Evolutionary conservation across 2,888 invertebrate genomes (phyloP), one percentile per base, ranked within the genome.

Genomic region (Lasioglossum villosulum): DNA sequence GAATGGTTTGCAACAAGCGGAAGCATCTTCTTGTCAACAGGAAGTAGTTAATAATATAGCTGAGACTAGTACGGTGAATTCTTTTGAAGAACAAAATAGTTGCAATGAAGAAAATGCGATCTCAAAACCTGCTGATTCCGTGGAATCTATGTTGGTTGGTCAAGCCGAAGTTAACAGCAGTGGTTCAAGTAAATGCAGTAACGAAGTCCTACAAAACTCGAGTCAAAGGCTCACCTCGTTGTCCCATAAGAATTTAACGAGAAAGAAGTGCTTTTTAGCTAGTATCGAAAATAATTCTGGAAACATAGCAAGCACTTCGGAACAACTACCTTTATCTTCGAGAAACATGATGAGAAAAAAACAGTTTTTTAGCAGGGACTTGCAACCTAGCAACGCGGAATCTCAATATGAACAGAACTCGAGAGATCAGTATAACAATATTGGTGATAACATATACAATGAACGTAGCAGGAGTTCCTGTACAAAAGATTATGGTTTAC

Each of bases 241-340:
- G 10, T 84, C 86, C 45, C 90, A 90, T 72, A 90, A 86, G 74
- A 92, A 90, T 84, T 83, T 92, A 39, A 85, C 89, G 37, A 88
- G 89, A 63, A 92, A 90, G 59, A 92, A 91, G 66, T 88, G 87
- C 77, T 91, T 92, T 37, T 68, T 92, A 66, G 85, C 88, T 16
- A 84, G 78, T 74, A 70, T 82, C 4, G 86, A 89, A 27, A 85
- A 59, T 10, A 78, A 71, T 56, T 59, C 59, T 48, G 86, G 70
- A 30, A 77, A 81, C 59, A 59, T 59, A 84, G 70, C 34, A 5
- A 78, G 56, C 37, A 74, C 77, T 37, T 63, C 56, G 19, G 88
- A 84, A 71, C 71, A 77, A n/a, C n/a, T 80, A n/a, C 59, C 81
- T 37, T 73, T 79, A 23, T 83, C 87, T 59, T 89, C 89, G 12